Base-by-base conservation (phyloP, 2,888 invertebrate genomes). In the Taphrorychus bicolor region DNA sequence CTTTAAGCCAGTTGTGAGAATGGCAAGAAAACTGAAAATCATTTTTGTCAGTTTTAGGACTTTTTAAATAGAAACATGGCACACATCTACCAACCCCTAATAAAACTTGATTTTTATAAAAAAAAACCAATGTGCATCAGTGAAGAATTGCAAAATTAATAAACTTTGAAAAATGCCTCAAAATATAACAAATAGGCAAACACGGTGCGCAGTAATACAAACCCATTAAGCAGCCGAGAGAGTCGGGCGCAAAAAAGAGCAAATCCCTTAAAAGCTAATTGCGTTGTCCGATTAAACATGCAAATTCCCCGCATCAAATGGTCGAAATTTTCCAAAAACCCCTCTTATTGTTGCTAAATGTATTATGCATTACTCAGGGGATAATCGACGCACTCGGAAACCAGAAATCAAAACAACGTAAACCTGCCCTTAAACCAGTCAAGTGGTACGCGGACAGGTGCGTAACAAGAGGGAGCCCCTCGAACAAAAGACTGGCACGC, bases 361-460 rank as follows among this genome's bases (percentile, higher is more conserved):
- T 2, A 14, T 16, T 16, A 32, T 32, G 32, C 7, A 32, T 9
- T 11, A 32, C 11, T 32, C 32, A 32, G 3, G 32, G 32, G 32
- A 32, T 32, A 9, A 32, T 11, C 32, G 9, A n/a, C 32, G 32
- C 9, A 32, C 3, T 9, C 32, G 32, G 9, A 32, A 7, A 7
- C 7, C 32, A 7, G 32, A 53, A 48, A 48, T 22, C 53, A 54
- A 54, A 53, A 42, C 45, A 5, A 52, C 40, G n/a, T n/a, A n/a
- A n/a, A 61, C 61, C 61, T 61, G 53, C 45, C 45, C 53, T n/a
- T n/a, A 52, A 21, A 22, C n/a, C n/a, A 62, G 40, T 62, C 62
- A 62, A 62, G 62, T 62, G 62, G 59, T 32, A 32, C 18, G 42
- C 11, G 11, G n/a, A 62, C 62, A 62, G 62, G 62, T 62, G 56